Percentiles rank a stretch among this genome's conserved stretches.
These are phyloP conservation scores for Sphaeridia pumilis DNA, from an alignment of 2,888 invertebrate species.

Conservation along the genomic window DNA sequence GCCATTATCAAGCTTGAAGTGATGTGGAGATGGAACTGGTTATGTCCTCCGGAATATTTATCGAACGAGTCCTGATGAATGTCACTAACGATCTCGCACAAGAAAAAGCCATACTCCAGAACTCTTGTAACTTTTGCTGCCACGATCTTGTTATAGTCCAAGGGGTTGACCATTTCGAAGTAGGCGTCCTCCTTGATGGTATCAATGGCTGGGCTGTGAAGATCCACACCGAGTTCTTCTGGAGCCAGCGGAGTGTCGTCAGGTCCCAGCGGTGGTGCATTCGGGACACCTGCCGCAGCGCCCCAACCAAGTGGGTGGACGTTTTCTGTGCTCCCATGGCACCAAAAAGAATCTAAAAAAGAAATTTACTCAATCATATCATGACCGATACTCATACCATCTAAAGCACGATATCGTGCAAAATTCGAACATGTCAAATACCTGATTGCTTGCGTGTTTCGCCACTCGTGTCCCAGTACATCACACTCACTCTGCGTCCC, in stretches of 20 bases:
- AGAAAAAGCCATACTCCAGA: conserved; percentile 17
- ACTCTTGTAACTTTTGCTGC: conserved; percentile 8
- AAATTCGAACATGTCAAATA: no score
- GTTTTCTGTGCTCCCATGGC: not conserved
- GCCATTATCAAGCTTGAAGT: conserved; percentile 6
- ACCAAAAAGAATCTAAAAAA: not conserved
- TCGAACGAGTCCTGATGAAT: not conserved
- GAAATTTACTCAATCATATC: no score
- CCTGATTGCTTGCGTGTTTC: no score
- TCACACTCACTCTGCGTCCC: not conserved
- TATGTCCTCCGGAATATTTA: not conserved
- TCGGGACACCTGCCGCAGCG: not conserved
- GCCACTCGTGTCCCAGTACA: no score
- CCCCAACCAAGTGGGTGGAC: conserved; percentile 2
- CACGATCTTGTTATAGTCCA: conserved; percentile 6
- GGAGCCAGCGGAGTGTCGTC: not conserved
- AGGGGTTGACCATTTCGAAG: conserved; percentile 19
- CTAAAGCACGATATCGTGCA: no score
- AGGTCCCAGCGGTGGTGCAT: not conserved
- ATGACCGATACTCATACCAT: no score
- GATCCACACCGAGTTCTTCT: not conserved
- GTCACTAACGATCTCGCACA: conserved; percentile 9
- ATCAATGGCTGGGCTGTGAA: no score
- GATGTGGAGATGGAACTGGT: conserved; percentile 6
- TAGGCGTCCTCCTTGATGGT: no score